Conservation (phyloP, 2,797 vertebrate genomes). For the Gallinago nigripennis region DNA sequence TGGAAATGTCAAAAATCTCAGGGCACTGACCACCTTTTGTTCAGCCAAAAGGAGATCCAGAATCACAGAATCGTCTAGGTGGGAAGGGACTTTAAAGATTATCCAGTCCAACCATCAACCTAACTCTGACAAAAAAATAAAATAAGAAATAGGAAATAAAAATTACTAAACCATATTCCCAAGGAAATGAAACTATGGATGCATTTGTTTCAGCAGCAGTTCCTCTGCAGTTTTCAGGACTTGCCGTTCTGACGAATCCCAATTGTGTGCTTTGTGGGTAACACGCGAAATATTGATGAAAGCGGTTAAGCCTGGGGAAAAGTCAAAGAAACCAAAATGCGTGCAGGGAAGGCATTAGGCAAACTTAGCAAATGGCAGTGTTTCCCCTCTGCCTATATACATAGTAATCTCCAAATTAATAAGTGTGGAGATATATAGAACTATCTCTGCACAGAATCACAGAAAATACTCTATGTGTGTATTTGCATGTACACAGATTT, state of each 20-base stretch:
- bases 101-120: too few species aligned
- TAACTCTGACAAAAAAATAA: too few species aligned
- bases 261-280: not conserved
- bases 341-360: not conserved
- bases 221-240: not conserved
- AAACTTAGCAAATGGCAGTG: not conserved
- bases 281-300: not conserved
- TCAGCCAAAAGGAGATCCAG: not conserved
- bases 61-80: too few species aligned
- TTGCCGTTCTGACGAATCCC: not conserved
- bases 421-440: not conserved
- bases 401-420: not conserved
- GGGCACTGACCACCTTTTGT: not conserved
- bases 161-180: too few species aligned
- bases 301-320: not conserved
- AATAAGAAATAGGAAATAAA: too few species aligned
- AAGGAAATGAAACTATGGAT: not conserved
- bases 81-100: too few species aligned
- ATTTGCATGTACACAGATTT: not conserved
- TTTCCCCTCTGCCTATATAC: not conserved
- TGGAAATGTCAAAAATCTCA: not conserved
- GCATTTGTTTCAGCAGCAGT: fast-evolving
- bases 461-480: not conserved
- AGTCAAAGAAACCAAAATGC: not conserved
- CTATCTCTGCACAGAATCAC: not conserved